Evolutionary conservation across 1,140 invertebrate species (phyloP).

Genomic region (Caenorhabditis remanei): DNA sequence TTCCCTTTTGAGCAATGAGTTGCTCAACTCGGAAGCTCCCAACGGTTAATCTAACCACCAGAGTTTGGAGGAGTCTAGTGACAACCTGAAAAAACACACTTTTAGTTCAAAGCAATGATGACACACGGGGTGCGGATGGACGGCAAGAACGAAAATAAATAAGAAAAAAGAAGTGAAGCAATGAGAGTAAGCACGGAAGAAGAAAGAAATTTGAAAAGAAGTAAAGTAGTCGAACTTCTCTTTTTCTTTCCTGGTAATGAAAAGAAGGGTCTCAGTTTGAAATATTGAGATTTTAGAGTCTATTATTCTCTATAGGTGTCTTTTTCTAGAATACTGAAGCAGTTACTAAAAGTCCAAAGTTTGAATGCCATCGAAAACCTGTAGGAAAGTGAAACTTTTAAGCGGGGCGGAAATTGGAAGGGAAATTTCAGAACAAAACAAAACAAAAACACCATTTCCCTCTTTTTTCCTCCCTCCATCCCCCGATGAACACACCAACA

Average conservation of each 20-base stretch:
- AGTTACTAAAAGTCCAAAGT: too few relatives aligned
- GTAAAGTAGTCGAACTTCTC: not conserved
- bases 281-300: too few relatives aligned
- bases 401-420: not conserved
- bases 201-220: not conserved
- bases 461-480: too few relatives aligned
- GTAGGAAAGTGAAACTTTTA: not conserved
- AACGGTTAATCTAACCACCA: conserved; percentile 54
- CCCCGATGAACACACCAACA: conserved; percentile 9
- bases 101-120: not conserved
- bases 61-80: conserved; percentile 46
- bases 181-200: not conserved
- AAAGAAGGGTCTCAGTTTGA: not conserved
- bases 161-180: not conserved
- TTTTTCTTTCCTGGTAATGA: not conserved
- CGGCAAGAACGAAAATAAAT: conserved; percentile 25
- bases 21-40: not conserved
- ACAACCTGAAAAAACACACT: conserved; percentile 15
- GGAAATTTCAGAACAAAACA: conserved; percentile 19
- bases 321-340: too few relatives aligned
- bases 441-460: not conserved
- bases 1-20: too few relatives aligned
- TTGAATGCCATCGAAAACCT: not conserved
- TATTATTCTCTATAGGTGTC: too few relatives aligned
- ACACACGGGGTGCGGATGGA: not conserved